These are phyloP conservation scores for Ennomos erosarius DNA, from an alignment of 2,888 invertebrate genomes.

Conservation along the genomic window DNA sequence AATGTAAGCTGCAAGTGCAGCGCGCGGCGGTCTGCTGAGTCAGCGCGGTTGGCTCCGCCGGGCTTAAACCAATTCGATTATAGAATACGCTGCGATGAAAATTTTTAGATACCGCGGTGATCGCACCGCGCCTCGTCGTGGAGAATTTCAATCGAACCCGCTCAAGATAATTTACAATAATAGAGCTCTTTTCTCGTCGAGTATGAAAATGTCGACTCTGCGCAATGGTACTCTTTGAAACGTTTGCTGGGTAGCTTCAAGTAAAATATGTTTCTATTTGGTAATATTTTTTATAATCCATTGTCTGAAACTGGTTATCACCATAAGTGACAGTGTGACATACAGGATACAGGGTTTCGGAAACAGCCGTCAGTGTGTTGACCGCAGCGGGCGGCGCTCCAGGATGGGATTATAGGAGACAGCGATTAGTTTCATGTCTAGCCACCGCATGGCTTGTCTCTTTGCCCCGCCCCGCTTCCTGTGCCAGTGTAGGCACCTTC, in stretches of 20 bases:
- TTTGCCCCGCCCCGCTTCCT: conserved; percentile 9
- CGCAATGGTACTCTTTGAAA: neutral
- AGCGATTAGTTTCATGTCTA: too few relatives aligned
- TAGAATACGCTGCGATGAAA: conserved; percentile 30
- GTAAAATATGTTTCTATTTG: neutral
- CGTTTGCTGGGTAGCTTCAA: too few relatives aligned
- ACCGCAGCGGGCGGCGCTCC: neutral
- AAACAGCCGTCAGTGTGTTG: conserved; percentile 1
- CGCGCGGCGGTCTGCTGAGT: conserved; percentile 9
- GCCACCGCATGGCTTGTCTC: neutral
- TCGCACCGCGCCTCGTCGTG: conserved; percentile 15
- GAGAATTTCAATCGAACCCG: conserved; percentile 33
- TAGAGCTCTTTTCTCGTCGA: conserved; percentile 9
- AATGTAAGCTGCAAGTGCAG: neutral
- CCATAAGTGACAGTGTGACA: neutral
- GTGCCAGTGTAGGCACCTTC: neutral
- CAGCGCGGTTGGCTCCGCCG: neutral
- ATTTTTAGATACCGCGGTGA: conserved; percentile 28
- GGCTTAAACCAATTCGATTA: conserved; percentile 30
- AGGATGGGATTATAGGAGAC: too few relatives aligned
- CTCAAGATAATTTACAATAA: conserved; percentile 25
- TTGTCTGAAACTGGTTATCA: conserved; percentile 2
- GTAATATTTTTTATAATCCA: neutral
- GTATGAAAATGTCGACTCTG: conserved; percentile 10
- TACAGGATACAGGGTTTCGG: conserved; percentile 8